Evolutionary conservation across 2,888 invertebrate genomes (phyloP).

Genomic region (Pachymerium ferrugineum): DNA sequence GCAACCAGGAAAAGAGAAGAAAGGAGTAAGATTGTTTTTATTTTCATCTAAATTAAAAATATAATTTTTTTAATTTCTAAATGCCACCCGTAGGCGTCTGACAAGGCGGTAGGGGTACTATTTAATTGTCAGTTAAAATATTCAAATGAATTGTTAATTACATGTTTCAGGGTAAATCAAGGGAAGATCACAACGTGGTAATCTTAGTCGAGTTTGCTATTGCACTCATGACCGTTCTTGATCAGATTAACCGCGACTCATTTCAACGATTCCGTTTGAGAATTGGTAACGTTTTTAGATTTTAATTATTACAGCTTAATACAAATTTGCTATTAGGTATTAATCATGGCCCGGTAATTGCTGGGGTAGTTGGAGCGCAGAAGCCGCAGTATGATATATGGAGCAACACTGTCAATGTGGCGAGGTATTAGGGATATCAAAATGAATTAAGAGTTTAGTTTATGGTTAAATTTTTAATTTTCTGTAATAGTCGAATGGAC

Average conservation of each 20-base stretch:
- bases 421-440: constrained; percentile 51
- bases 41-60: neutral
- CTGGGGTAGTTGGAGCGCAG: constrained; percentile 93
- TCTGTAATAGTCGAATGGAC: constrained; percentile 66
- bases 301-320: constrained; percentile 34
- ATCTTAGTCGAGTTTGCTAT: constrained; percentile 91
- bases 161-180: constrained; percentile 60
- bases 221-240: constrained; percentile 82
- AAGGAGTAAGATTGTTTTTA: constrained; percentile 45
- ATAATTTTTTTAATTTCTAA: neutral
- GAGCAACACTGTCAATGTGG: constrained; percentile 80
- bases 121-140: neutral
- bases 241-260: constrained; percentile 92
- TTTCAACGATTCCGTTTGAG: constrained; percentile 92
- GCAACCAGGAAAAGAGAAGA: constrained; percentile 71
- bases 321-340: constrained; percentile 58
- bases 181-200: constrained; percentile 78
- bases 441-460: neutral
- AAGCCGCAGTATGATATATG: constrained; percentile 98
- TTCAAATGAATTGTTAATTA: neutral
- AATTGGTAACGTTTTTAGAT: constrained; percentile 85
- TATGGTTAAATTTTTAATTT: neutral
- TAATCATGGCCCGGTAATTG: constrained; percentile 86
- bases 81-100: neutral
- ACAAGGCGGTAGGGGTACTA: neutral